phyloP scores from a whole-genome alignment of 2,888 invertebrate genomes.

The Molanna angustata region DNA sequence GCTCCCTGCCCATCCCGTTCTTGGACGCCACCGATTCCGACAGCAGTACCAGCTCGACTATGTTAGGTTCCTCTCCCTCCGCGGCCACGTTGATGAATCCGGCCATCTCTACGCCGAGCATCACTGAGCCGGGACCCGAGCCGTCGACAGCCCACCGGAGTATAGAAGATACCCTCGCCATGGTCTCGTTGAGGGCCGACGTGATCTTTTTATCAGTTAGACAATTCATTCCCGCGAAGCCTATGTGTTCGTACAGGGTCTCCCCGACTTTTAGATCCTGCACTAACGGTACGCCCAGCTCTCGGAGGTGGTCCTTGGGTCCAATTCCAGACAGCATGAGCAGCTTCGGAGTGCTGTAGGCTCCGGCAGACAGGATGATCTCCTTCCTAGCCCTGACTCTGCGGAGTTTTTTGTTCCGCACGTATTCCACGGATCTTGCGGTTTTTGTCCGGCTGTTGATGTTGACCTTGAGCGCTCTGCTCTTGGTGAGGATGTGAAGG shows the following conservation, averaged over 20 bases:
- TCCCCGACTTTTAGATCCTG: conserved; percentile 66
- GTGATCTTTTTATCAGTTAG: conserved; percentile 47
- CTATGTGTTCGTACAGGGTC: conserved; percentile 66
- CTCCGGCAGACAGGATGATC: conserved; percentile 81
- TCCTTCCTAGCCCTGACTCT: conserved; percentile 67
- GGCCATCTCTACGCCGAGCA: conserved; percentile 62
- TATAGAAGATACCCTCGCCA: conserved; percentile 37
- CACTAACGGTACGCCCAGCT: conserved; percentile 56
- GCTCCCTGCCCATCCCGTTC: conserved; percentile 51
- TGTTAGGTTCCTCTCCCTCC: conserved; percentile 56
- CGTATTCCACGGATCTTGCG: conserved; percentile 69
- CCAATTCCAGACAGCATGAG: too few relatives aligned
- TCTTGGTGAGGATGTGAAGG: conserved; percentile 63
- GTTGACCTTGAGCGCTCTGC: conserved; percentile 63
- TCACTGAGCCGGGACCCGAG: conserved; percentile 49
- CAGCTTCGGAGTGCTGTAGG: conserved; percentile 86
- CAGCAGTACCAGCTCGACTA: conserved; percentile 60
- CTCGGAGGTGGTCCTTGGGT: conserved; percentile 52
- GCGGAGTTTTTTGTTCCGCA: conserved; percentile 49
- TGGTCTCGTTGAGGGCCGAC: conserved; percentile 40
- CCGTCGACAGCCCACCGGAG: conserved; percentile 41
- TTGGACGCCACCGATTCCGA: neutral
- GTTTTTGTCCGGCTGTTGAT: conserved; percentile 60
- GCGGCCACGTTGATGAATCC: conserved; percentile 59
- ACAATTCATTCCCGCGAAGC: conserved; percentile 58